These are phyloP conservation scores for Antechinus flavipes DNA, from an alignment of 2,113 vertebrate genomes.

Conservation along the genomic window DNA sequence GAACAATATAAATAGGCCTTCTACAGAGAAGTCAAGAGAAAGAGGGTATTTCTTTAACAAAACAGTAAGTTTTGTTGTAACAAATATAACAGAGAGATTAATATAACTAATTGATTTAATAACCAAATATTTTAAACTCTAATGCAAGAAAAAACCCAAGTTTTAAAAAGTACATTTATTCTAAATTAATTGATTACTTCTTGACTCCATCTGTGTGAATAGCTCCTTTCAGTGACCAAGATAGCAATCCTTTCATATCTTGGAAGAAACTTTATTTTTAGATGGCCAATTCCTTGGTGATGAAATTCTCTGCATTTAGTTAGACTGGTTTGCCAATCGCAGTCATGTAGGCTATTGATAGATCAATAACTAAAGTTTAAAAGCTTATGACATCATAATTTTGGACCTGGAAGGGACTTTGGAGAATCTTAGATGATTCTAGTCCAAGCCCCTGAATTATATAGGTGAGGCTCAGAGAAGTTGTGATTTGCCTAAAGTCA, in stretches of 20 bases:
- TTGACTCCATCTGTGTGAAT: no score
- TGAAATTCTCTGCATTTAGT: no score
- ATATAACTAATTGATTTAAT: slow-evolving; percentile 26
- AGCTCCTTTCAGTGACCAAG: background rate
- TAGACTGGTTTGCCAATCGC: no score
- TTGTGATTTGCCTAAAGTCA: background rate
- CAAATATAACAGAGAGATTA: slow-evolving; percentile 32
- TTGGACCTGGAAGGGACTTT: background rate
- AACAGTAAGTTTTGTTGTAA: background rate
- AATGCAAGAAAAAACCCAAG: background rate
- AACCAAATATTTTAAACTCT: slow-evolving; percentile 29
- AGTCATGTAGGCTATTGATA: no score
- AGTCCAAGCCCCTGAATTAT: background rate
- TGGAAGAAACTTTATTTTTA: background rate
- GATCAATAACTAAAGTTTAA: no score
- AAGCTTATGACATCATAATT: background rate
- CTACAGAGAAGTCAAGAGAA: slow-evolving; percentile 10
- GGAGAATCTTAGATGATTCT: no score
- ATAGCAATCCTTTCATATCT: background rate
- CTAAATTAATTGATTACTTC: slow-evolving; percentile 10
- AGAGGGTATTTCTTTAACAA: slow-evolving; percentile 23
- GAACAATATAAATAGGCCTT: slow-evolving; percentile 12
- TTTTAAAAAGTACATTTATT: background rate
- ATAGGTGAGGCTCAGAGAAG: no score
- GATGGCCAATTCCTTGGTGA: background rate